Evolutionary conservation across 1,140 invertebrate species (phyloP).

Genomic region (Saxidomus purpurata): DNA sequence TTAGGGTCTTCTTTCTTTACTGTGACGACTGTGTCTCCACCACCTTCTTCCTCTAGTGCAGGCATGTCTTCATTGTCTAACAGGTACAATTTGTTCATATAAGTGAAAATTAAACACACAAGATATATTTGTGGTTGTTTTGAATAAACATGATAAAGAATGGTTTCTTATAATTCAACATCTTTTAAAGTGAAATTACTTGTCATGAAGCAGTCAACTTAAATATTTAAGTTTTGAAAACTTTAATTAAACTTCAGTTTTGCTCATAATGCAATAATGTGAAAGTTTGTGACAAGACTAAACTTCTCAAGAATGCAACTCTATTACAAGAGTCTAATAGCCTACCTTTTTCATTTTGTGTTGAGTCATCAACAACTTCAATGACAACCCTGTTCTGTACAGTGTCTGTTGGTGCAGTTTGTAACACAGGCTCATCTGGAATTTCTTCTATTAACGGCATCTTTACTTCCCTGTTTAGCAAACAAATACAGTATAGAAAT

Average conservation of each 20-base stretch:
- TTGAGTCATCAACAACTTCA: constrained; percentile 51
- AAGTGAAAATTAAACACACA: background rate
- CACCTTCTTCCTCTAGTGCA: constrained; percentile 41
- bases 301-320: too few relatives aligned
- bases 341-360: background rate
- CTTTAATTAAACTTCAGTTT: too few relatives aligned
- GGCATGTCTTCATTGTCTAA: constrained; percentile 42
- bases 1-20: constrained; percentile 40
- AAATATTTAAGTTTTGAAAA: too few relatives aligned
- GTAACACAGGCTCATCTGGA: background rate
- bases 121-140: background rate
- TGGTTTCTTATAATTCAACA: too few relatives aligned
- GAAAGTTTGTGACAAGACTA: too few relatives aligned
- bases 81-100: too few relatives aligned
- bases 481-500: too few relatives aligned
- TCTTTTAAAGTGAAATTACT: too few relatives aligned
- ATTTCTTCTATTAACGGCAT: constrained; percentile 69
- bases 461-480: background rate
- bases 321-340: too few relatives aligned
- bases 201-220: too few relatives aligned
- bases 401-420: constrained; percentile 32
- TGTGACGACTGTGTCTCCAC: constrained; percentile 1
- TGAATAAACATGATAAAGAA: background rate
- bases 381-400: constrained; percentile 27
- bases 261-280: too few relatives aligned